Base-by-base conservation (phyloP, 2,888 invertebrate genomes). In the Xiphydria camelus region DNA sequence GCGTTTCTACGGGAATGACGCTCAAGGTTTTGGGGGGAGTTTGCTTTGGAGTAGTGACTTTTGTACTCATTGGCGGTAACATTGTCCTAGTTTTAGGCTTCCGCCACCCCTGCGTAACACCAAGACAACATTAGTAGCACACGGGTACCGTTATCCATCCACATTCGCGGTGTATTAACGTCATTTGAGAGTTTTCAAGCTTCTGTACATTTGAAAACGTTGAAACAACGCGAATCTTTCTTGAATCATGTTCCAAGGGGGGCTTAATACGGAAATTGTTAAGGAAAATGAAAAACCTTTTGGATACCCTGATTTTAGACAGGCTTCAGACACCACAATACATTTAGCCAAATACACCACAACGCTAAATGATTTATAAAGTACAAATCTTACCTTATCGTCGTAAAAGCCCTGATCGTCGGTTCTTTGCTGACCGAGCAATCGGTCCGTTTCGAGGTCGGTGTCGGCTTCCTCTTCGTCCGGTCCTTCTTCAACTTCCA, bases 381-480 rank as follows among this genome's bases (percentile, higher is more conserved):
- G 9, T 14, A 39, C 4, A 9, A 38, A 36, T 62, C 66, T 72
- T 64, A 88, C 87, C 82, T 91, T 92, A 57, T 93, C 92, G 65
- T 93, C 92, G 64, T 91, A 93, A 77, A 92, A 93, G 47, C 92
- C 91, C 74, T 91, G 91, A 75, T 93, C 93, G 64, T 93, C 93
- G n/a, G 92, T 88, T 57, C 94, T 81, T 75, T 96, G 95, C 72
- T 96, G 95, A 12, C 96, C 95, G 49, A 97, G 82, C 51, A 97
- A 79, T 63, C 96, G 82, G 76, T 97, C 97, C n/a, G 97, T 97
- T 79, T 97, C 97, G 61, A 96, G 84, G 76, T 98, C 97, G 0
- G 97, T 98, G 70, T 97, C 97, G 18, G 94, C 93, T 77, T 94
- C 94, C 72, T 89, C 91, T 23, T 75, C 75, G 23, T 73, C 73